Evolutionary conservation across 92 coral and sea anemone species (phyloP), one percentile per base, ranked within the genome.

Genomic region (Hydrozoanthus gracilis): DNA sequence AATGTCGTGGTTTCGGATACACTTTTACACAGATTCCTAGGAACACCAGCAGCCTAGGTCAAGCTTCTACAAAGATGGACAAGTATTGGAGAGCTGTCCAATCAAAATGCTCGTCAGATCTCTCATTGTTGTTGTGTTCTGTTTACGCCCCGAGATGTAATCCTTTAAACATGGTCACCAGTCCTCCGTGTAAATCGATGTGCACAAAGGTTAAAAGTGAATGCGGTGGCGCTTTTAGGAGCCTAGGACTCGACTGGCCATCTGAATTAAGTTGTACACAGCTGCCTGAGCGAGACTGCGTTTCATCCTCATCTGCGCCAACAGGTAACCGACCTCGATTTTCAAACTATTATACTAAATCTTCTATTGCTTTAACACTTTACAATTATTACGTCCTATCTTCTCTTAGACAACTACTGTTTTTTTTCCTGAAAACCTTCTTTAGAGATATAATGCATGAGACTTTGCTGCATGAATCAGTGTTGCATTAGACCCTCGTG

Each of bases 201-300:
- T 80, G 85, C 48, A 49, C 56, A 14, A 80, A 80, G 85, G 85
- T 65, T 61, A 80, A 80, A 27, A 44, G 73, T 46, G 85, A 64
- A 46, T 80, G 85, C 18, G 10, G 49, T 45, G 60, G 10, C 49
- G 56, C 73, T 2, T 10, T 80, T 4, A 80, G 48, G 74, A 46
- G 4, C 8, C 58, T 65, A 18, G 85, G 85, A 80, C 45, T 62
- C 17, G 68, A 65, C 8, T 80, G 74, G 85, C 74, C 85, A 52
- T 9, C 85, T 49, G 73, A 67, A 2, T 80, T 80, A 10, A 17
- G 48, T 45, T 80, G 85, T 64, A 44, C 60, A 12, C 18, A 17
- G 15, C 10, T 80, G 56, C 85, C 85, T 80, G 74, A 80, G 11
- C 60, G 12, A 12, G 50, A 80, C 13, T 80, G 85, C 20, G 56